A percentile compares a stretch with the other conserved stretches of the same genome.
phyloP scores from a whole-genome alignment of 2,888 invertebrate genomes.

The Troilus luridus region DNA sequence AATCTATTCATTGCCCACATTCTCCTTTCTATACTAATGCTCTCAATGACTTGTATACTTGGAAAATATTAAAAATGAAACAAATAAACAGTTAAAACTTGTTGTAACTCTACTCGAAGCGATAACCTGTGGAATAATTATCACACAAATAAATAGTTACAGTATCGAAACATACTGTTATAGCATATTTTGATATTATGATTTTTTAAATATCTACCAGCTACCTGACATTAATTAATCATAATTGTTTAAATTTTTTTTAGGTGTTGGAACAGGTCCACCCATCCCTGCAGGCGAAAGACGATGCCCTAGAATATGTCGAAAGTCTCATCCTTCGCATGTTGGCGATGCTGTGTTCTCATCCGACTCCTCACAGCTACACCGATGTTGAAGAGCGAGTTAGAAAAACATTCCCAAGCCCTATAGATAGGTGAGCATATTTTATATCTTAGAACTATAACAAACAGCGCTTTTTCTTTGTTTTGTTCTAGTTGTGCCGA shows the following conservation, averaged over 20 bases:
- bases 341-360: conserved; percentile 88
- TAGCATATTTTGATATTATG: not conserved
- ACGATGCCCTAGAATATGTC: conserved; percentile 92
- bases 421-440: conserved; percentile 80
- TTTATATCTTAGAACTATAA: not conserved
- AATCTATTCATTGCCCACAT: too few relatives aligned
- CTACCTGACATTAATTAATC: not conserved
- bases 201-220: conserved; percentile 54
- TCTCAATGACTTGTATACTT: too few relatives aligned
- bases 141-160: not conserved
- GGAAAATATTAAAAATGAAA: too few relatives aligned
- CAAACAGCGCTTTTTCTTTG: not conserved
- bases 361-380: conserved; percentile 82
- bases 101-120: too few relatives aligned
- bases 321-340: conserved; percentile 91
- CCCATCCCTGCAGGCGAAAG: conserved; percentile 86
- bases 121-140: not conserved
- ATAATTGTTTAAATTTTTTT: conserved; percentile 42
- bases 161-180: too few relatives aligned
- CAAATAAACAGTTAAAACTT: too few relatives aligned
- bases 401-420: conserved; percentile 92
- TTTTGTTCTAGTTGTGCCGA: not conserved
- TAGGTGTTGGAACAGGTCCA: conserved; percentile 93
- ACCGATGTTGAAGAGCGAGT: conserved; percentile 95
- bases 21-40: too few relatives aligned